phyloP scores from a whole-genome alignment of 2,888 invertebrate species.

The Marasmarcha lunaedactyla region DNA sequence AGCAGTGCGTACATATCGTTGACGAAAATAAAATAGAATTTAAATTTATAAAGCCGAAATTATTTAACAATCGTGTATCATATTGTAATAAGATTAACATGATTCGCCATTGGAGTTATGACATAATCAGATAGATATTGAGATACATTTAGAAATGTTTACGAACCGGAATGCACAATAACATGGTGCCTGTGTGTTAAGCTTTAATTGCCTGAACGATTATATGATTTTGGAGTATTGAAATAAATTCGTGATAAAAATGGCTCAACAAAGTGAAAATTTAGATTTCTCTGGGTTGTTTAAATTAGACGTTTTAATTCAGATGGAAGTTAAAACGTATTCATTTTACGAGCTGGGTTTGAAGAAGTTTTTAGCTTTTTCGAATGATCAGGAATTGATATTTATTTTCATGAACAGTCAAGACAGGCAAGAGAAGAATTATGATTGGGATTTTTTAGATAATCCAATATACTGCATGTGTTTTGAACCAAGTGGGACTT shows the following conservation, averaged over 20 bases:
- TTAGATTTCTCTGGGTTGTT: constrained; percentile 60
- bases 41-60: too few species aligned
- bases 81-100: too few species aligned
- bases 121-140: too few species aligned
- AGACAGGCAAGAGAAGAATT: constrained; percentile 45
- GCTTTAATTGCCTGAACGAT: too few species aligned
- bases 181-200: too few species aligned
- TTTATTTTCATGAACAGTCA: constrained; percentile 50
- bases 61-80: too few species aligned
- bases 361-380: constrained; percentile 53
- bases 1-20: too few species aligned
- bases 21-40: too few species aligned
- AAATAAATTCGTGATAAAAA: constrained; percentile 17
- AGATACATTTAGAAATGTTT: too few species aligned
- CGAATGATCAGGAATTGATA: constrained; percentile 50
- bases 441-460: constrained; percentile 60
- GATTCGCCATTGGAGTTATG: too few species aligned
- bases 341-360: constrained; percentile 60
- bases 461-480: constrained; percentile 77
- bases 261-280: constrained; percentile 42
- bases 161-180: too few species aligned
- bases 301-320: constrained; percentile 54
- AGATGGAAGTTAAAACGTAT: constrained; percentile 44
- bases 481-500: constrained; percentile 86
- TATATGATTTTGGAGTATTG: too few species aligned